phyloP scores from a whole-genome alignment of 2,797 vertebrate genomes.

The Sebastiscus tertius region DNA sequence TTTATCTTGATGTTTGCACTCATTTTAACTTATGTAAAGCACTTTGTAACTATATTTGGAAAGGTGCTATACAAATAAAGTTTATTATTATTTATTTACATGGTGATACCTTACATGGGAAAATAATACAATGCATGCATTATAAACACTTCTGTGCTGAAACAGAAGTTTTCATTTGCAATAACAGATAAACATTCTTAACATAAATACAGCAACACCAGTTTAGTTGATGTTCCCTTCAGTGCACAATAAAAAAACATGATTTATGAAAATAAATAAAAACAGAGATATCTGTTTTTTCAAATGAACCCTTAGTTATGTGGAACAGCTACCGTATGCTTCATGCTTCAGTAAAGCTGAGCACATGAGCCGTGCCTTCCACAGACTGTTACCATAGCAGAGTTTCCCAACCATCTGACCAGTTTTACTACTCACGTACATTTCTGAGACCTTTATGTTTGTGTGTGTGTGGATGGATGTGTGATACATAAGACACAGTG shows the following conservation, averaged over 20 bases:
- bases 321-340: background rate
- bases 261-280: background rate
- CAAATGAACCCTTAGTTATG: background rate
- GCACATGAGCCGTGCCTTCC: background rate
- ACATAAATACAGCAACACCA: background rate
- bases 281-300: background rate
- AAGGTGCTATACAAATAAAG: too few species aligned
- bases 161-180: background rate
- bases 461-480: background rate
- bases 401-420: background rate
- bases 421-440: background rate
- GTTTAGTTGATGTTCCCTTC: too few species aligned
- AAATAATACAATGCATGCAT: background rate
- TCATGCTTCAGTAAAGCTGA: background rate
- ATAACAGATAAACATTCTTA: too few species aligned
- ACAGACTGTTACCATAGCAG: background rate
- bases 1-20: too few species aligned
- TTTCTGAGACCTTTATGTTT: background rate
- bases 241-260: too few species aligned
- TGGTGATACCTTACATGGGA: background rate
- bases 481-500: background rate
- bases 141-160: background rate
- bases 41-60: too few species aligned
- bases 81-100: background rate
- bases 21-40: too few species aligned